Percentiles rank a stretch among this genome's conserved stretches.
Evolutionary conservation across 2,888 invertebrate species (phyloP).

Genomic region (Hetaerina titia): DNA sequence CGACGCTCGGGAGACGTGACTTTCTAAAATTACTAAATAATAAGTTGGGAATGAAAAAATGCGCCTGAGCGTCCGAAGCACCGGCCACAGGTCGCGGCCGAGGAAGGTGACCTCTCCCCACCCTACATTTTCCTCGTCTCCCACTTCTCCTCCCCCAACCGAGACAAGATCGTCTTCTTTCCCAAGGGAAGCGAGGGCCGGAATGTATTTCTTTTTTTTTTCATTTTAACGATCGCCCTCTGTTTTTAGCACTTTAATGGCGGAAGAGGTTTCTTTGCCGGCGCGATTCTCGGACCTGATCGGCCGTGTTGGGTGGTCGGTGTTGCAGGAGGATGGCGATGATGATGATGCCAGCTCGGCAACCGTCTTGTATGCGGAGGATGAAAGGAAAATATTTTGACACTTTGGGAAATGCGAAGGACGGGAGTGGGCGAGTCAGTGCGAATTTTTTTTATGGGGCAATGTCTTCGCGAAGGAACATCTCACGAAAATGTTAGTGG

Average conservation of each 20-base stretch:
- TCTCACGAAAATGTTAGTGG: not conserved
- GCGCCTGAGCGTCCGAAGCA: not conserved
- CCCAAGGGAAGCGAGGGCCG: not conserved
- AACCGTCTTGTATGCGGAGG: not conserved
- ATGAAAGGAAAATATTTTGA: not conserved
- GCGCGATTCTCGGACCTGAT: not conserved
- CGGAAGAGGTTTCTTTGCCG: not conserved
- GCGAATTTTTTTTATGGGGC: not conserved
- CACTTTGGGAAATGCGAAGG: slow-evolving; percentile 8
- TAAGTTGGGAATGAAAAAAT: not conserved
- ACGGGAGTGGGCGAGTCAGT: not conserved
- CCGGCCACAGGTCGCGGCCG: not conserved
- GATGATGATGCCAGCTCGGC: not conserved
- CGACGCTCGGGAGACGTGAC: no score
- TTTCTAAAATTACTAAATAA: no score
- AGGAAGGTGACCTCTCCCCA: not conserved
- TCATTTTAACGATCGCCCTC: not conserved
- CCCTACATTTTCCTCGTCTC: no score
- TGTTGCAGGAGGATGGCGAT: not conserved
- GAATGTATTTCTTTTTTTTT: not conserved
- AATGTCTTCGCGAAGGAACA: not conserved
- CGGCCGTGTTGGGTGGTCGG: not conserved
- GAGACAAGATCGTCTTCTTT: not conserved
- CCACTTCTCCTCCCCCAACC: no score
- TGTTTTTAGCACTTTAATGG: slow-evolving; percentile 25